Evolutionary conservation across 2,888 invertebrate species (phyloP).

Genomic region (Phortica okadai): DNA sequence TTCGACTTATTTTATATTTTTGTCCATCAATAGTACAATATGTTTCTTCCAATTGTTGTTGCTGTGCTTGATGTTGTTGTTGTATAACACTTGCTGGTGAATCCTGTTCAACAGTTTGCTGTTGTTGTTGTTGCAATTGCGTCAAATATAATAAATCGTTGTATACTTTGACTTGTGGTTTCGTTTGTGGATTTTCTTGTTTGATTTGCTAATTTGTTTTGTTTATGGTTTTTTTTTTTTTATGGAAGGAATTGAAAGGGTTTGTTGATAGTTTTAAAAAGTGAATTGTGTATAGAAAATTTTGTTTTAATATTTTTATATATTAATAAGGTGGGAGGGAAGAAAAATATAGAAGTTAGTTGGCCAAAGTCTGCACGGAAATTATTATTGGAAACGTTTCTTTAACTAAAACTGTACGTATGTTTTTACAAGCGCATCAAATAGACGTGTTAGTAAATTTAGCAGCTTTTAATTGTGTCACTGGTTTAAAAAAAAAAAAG

Average conservation of each 20-base stretch:
- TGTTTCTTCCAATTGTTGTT: conserved; percentile 61
- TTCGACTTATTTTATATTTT: conserved; percentile 67
- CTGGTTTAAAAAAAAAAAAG: no score
- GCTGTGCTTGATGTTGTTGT: conserved; percentile 62
- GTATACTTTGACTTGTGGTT: conserved; percentile 87
- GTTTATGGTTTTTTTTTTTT: conserved; percentile 50
- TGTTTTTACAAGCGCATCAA: no score
- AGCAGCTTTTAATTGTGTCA: no score
- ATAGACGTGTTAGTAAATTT: no score
- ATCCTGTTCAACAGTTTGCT: conserved; percentile 33
- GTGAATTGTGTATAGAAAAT: conserved; percentile 30
- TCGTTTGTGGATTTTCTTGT: conserved; percentile 80
- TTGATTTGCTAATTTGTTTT: conserved; percentile 67
- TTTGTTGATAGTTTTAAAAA: conserved; percentile 49
- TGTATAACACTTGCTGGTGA: conserved; percentile 57
- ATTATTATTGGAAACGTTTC: no score
- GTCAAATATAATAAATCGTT: conserved; percentile 80
- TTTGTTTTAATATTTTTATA: not conserved
- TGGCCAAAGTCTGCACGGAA: no score
- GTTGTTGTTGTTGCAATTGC: conserved; percentile 73
- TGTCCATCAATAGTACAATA: conserved; percentile 71
- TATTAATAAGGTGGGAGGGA: not conserved
- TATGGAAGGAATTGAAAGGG: conserved; percentile 57
- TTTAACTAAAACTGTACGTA: no score
- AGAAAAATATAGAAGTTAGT: not conserved